Base-by-base conservation (phyloP, 2,113 vertebrate genomes). In the Tragelaphus scriptus region DNA sequence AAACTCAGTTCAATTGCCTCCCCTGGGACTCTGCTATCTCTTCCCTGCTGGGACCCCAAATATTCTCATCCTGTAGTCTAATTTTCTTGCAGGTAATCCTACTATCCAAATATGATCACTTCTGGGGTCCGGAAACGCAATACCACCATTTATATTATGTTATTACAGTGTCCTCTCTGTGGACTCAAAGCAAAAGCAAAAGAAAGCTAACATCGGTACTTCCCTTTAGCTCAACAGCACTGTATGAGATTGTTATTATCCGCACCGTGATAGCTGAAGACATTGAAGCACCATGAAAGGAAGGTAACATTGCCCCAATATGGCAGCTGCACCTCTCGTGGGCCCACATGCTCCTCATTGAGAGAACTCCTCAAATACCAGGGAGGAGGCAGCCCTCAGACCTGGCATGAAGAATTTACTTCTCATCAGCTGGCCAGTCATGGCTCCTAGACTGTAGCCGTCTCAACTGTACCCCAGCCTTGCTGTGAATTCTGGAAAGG, bases 401-500 rank as follows among this genome's bases (percentile, higher is more conserved):
- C 80, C 93, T 82, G 91, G 88, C 97, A 90, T 82, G 58, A 58
- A 91, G 49, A 82, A 19, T 79, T 49, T 86, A 88, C 1, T 82
- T 89, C 71, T 59, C 84, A 65, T 88, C 77, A 63, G 2, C 86
- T 65, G 87, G 5, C 84, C 97, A 90, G 93, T 96, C 90, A 36
- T 3, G 90, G 84, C 89, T 98, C 86, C 85, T 92, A 44, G 88
- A 12, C 55, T 63, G 44, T 58, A 89, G 79, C 75, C 3, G 56
- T 75, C 2, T 28, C 36, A 49, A 88, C 28, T 13, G 11, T 51
- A 96, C 95, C 49, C 77, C 55, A 63, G 49, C 4, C 65, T 96
- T 96, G 88, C 92, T 97, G 40, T 5, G 32, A n/a, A 87, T 49
- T 59, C 3, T 82, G 53, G n/a, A 95, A 82, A 97, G 68, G 1